phyloP scores from a whole-genome alignment of 2,797 vertebrate species.

The Hydrocynus forskahlii region DNA sequence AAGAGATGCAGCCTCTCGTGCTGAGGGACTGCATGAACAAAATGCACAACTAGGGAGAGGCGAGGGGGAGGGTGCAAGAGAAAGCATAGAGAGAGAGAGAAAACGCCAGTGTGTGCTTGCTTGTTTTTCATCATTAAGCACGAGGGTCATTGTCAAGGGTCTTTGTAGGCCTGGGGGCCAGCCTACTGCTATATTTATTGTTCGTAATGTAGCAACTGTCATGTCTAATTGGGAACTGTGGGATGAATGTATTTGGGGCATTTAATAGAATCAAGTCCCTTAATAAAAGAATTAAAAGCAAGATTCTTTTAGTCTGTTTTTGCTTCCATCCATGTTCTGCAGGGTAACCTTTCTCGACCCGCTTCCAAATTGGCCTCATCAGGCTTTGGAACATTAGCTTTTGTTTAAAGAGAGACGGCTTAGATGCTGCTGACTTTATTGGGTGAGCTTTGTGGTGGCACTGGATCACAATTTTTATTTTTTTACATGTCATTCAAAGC shows the following conservation, averaged over 20 bases:
- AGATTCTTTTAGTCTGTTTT: slow-evolving; percentile 75
- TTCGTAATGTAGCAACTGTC: slow-evolving; percentile 82
- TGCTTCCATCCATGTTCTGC: slow-evolving; percentile 69
- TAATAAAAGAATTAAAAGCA: slow-evolving; percentile 79
- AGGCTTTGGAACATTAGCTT: slow-evolving; percentile 57
- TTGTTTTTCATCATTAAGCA: slow-evolving; percentile 82
- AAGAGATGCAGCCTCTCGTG: not conserved
- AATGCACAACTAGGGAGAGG: not conserved
- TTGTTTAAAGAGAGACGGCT: slow-evolving; percentile 42
- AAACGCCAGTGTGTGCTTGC: slow-evolving; percentile 64
- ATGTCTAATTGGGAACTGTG: slow-evolving; percentile 78
- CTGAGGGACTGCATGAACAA: slow-evolving; percentile 16
- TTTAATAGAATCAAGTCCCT: slow-evolving; percentile 79
- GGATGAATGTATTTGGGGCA: slow-evolving; percentile 80
- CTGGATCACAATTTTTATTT: slow-evolving; percentile 2
- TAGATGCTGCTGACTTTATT: slow-evolving; percentile 56
- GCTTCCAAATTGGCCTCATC: slow-evolving; percentile 66
- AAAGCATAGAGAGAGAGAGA: slow-evolving; percentile 52
- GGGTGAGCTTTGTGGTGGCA: not conserved
- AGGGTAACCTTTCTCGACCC: slow-evolving; percentile 72
- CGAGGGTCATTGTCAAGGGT: slow-evolving; percentile 79
- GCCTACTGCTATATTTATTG: slow-evolving; percentile 83
- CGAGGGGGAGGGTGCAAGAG: not conserved
- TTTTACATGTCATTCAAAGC: not conserved
- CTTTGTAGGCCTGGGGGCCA: slow-evolving; percentile 70